Evolutionary conservation across 2,113 vertebrate species (phyloP).

Genomic region (Callocephalon fimbriatum): DNA sequence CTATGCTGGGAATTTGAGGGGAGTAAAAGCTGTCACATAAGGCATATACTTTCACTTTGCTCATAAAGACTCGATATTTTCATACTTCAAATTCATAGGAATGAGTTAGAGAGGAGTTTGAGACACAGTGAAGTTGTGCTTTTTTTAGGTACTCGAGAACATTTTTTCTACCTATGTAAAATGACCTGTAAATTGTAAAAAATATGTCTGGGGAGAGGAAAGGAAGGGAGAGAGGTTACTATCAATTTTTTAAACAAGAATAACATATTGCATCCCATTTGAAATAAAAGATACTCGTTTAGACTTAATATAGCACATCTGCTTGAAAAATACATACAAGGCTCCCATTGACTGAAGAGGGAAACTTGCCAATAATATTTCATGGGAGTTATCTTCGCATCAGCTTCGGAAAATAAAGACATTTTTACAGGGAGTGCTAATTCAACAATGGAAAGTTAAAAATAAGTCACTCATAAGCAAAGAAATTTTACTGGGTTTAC

Average conservation of each 20-base stretch:
- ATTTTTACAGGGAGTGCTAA: not conserved
- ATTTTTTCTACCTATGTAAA: not conserved
- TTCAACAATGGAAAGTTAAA: not conserved
- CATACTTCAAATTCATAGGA: not conserved
- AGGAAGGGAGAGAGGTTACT: not conserved
- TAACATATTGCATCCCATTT: conserved; percentile 1
- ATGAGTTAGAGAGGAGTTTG: not conserved
- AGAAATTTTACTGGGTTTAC: not conserved
- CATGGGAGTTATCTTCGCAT: conserved; percentile 25
- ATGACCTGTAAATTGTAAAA: not conserved
- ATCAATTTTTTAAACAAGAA: not conserved
- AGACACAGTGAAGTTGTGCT: not conserved
- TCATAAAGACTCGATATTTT: not conserved
- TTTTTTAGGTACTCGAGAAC: not conserved
- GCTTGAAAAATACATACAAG: conserved; percentile 54
- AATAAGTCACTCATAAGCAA: not conserved
- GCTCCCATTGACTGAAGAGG: conserved; percentile 17
- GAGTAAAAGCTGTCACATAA: not conserved
- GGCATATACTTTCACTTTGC: not conserved
- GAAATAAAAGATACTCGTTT: conserved; percentile 31
- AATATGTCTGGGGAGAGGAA: not conserved
- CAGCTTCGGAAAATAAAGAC: not conserved
- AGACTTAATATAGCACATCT: conserved; percentile 50
- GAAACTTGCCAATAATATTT: conserved; percentile 58
- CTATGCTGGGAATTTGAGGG: not conserved